Evolutionary conservation across 2,888 invertebrate genomes (phyloP), one percentile per base, ranked within the genome.

Genomic region (Andrena trimmerana): DNA sequence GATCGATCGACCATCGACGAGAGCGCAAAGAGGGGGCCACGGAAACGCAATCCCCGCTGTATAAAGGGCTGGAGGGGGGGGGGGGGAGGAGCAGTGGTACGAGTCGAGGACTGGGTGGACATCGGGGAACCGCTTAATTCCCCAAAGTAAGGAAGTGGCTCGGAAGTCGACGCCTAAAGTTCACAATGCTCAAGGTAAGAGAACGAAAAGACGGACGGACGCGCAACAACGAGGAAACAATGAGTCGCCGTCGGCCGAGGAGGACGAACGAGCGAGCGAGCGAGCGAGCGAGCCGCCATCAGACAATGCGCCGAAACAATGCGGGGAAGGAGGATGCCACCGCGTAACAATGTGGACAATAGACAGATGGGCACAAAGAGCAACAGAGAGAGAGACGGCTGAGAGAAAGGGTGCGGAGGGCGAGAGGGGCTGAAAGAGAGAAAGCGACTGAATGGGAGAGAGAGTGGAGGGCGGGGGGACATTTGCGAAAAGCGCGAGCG

Each of bases 281-380:
- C 88, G 89, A 82, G 86, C 88, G 89, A 84, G 81, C 81, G 65
- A 71, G 85, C 90, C 89, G 87, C 81, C 86, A 90, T 91, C 89
- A 92, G 93, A 92, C 91, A 93, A 93, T 92, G 90, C 90, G 82
- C 76, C 85, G 89, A 92, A 92, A 93, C 93, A 93, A 93, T 92
- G 90, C 89, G 83, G 79, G 81, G 85, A 90, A 91, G 90, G 90
- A 91, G 89, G 90, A 92, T 88, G 87, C 86, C 81, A 83, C 85
- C 87, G 84, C 89, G 90, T 90, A 92, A 93, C 92, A 91, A 91
- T 90, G 91, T 92, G 92, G 91, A 93, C 92, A 93, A 92, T 93
- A 88, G 91, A 88, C 88, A 90, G 90, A 92, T 91, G 89, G 87
- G 84, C 86, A 84, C 83, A 86, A 82, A 79, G 88, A 90, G 87